Evolutionary conservation across 1,140 invertebrate genomes (phyloP).

Genomic region (Rhynchophorus ferrugineus): DNA sequence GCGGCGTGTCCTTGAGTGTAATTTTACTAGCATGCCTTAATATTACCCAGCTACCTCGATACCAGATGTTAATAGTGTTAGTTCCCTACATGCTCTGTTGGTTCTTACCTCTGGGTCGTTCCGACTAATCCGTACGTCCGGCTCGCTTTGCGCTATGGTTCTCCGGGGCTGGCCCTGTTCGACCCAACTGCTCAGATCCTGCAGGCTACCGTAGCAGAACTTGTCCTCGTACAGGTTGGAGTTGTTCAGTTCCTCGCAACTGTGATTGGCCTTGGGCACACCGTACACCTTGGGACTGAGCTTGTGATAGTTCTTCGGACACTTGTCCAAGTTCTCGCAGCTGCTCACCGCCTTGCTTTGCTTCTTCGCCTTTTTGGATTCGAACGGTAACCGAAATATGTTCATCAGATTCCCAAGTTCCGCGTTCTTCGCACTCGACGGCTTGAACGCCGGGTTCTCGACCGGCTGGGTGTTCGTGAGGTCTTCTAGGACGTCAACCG

Average conservation of each 20-base stretch:
- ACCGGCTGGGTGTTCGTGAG: background rate
- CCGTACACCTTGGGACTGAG: constrained; percentile 53
- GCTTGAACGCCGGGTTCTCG: constrained; percentile 9
- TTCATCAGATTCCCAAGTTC: constrained; percentile 35
- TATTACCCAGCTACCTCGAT: too few relatives aligned
- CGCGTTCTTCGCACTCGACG: constrained; percentile 47
- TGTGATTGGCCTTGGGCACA: constrained; percentile 43
- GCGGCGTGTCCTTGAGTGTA: too few relatives aligned
- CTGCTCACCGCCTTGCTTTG: constrained; percentile 31
- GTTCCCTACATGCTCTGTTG: too few relatives aligned
- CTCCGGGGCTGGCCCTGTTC: constrained; percentile 17
- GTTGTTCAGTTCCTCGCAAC: constrained; percentile 50
- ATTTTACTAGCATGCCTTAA: too few relatives aligned
- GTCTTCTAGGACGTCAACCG: constrained; percentile 33
- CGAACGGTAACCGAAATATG: constrained; percentile 35
- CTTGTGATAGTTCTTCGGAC: constrained; percentile 37
- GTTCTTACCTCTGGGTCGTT: too few relatives aligned
- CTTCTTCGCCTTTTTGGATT: constrained; percentile 29
- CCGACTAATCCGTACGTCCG: constrained; percentile 33
- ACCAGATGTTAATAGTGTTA: too few relatives aligned
- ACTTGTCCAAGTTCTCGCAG: constrained; percentile 33
- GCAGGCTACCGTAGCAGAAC: constrained; percentile 36
- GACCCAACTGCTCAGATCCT: constrained; percentile 31
- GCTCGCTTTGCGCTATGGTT: constrained; percentile 36
- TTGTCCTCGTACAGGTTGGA: constrained; percentile 31